Evolutionary conservation across 2,888 invertebrate genomes (phyloP).

Genomic region (Helleia helle): DNA sequence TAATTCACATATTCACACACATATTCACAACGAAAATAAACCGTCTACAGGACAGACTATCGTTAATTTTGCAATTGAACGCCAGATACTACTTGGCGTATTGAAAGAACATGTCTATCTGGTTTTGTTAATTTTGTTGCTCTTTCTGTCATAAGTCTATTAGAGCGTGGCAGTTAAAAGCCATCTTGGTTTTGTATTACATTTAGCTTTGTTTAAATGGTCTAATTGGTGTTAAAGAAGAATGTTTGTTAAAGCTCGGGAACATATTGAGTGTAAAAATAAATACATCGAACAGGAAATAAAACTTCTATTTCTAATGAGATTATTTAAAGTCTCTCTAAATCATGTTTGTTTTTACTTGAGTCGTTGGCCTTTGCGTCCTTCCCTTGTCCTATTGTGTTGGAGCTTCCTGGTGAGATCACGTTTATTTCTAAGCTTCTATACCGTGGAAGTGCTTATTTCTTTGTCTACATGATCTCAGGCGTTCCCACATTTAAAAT

Average conservation of each 20-base stretch:
- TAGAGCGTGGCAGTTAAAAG: too few relatives aligned
- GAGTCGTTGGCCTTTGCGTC: slow-evolving; percentile 45
- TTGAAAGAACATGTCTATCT: too few relatives aligned
- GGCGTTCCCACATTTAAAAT: slow-evolving; percentile 36
- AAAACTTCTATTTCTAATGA: slow-evolving; percentile 8
- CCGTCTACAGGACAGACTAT: too few relatives aligned
- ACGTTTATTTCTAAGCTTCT: slow-evolving; percentile 45
- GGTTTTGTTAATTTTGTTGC: too few relatives aligned
- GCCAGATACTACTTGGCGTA: too few relatives aligned
- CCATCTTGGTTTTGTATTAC: too few relatives aligned
- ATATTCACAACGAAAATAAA: too few relatives aligned
- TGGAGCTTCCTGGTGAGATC: slow-evolving; percentile 51
- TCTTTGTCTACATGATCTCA: slow-evolving; percentile 43
- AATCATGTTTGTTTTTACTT: slow-evolving; percentile 35
- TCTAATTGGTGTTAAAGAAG: not conserved
- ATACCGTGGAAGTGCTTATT: slow-evolving; percentile 29
- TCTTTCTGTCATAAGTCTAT: too few relatives aligned
- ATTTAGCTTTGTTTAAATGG: too few relatives aligned
- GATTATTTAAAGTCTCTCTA: slow-evolving; percentile 16
- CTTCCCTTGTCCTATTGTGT: slow-evolving; percentile 41
- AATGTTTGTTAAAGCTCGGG: not conserved
- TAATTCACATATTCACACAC: too few relatives aligned
- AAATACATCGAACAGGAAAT: slow-evolving; percentile 14
- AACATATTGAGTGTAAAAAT: slow-evolving; percentile 12
- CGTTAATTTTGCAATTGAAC: too few relatives aligned